Conservation (phyloP, 2,797 vertebrate species). For the Epinephelus coioides region DNA sequence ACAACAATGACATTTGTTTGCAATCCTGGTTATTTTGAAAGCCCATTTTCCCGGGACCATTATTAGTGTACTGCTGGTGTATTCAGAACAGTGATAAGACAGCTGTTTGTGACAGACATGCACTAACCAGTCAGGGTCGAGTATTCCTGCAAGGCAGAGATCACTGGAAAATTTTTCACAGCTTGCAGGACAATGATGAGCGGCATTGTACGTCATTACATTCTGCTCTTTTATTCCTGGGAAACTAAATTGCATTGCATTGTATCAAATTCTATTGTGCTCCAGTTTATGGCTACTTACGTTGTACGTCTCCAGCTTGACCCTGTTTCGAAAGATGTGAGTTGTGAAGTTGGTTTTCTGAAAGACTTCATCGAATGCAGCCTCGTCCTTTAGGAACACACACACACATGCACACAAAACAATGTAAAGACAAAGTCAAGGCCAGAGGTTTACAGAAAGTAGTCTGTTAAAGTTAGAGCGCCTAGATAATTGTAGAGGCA, state of each 20-base stretch:
- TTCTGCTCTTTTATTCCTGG: conserved; percentile 24
- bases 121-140: conserved; percentile 40
- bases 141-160: conserved; percentile 37
- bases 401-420: neutral
- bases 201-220: conserved; percentile 36
- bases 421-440: conserved; percentile 39
- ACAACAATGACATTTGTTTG: conserved; percentile 47
- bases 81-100: conserved; percentile 51
- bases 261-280: conserved; percentile 23
- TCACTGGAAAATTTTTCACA: conserved; percentile 26
- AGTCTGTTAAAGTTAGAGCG: conserved; percentile 30
- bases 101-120: conserved; percentile 35
- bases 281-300: conserved; percentile 85
- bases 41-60: conserved; percentile 41
- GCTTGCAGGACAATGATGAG: conserved; percentile 52
- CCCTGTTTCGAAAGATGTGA: conserved; percentile 90
- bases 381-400: conserved; percentile 88
- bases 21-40: conserved; percentile 47
- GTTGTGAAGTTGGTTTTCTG: conserved; percentile 92
- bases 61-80: conserved; percentile 38
- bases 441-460: conserved; percentile 36
- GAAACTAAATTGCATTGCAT: conserved; percentile 49
- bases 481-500: conserved; percentile 19
- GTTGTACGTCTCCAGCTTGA: conserved; percentile 96
- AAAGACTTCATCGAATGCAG: conserved; percentile 93